Conservation (phyloP, 2,888 invertebrate species). For the Drosophila austrosaltans region DNA sequence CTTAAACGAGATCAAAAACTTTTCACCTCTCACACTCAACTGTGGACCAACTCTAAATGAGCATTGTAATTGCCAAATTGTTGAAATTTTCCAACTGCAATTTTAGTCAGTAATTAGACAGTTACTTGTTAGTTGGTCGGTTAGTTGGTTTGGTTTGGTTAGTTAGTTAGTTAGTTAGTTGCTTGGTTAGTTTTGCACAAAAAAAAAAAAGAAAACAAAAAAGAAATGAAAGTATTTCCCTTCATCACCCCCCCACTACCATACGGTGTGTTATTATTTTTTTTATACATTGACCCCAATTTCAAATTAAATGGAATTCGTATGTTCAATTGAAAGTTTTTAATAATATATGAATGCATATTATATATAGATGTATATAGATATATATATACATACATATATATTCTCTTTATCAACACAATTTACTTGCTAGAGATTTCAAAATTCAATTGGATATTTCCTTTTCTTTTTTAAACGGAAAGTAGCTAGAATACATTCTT, state of each 20-base stretch:
- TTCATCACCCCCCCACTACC: not conserved
- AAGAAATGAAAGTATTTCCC: not conserved
- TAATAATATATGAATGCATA: not conserved
- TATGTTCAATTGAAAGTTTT: not conserved
- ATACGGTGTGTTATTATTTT: not conserved
- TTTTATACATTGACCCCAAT: not conserved
- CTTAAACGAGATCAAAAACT: conserved; percentile 51
- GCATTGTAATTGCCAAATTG: conserved; percentile 17
- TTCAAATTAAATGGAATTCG: not conserved
- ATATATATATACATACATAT: no score
- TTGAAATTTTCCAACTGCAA: conserved; percentile 6
- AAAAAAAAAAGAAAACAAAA: not conserved
- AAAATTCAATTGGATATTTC: no score
- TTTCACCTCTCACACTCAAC: conserved; percentile 20
- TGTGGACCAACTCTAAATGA: conserved; percentile 7
- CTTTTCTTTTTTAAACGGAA: no score
- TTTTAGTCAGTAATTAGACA: conserved; percentile 12
- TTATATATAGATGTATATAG: no score
- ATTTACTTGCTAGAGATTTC: no score
- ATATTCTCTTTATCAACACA: no score
- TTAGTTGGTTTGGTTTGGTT: conserved; percentile 17
- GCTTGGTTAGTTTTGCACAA: conserved; percentile 15
- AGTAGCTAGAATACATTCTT: no score
- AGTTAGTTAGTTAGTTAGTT: conserved; percentile 17
- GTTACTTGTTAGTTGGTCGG: conserved; percentile 9